phyloP scores from a whole-genome alignment of 2,113 vertebrate species.

The Accipiter cooperii region DNA sequence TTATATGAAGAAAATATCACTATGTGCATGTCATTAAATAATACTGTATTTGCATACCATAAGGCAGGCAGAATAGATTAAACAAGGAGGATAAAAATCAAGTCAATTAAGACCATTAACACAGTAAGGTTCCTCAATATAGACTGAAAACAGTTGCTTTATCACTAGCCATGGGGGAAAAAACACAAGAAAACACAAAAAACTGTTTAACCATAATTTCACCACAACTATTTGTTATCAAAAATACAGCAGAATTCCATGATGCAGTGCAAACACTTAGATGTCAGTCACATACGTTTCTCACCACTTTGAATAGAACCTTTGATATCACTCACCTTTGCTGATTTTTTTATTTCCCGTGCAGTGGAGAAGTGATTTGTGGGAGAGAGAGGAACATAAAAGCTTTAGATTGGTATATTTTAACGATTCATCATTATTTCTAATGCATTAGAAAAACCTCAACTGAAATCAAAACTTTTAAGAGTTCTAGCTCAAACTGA shows the following conservation, averaged over 20 bases:
- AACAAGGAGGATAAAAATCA: neutral
- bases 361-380: neutral
- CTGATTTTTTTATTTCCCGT: neutral
- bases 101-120: neutral
- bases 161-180: neutral
- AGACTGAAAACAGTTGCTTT: neutral
- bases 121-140: neutral
- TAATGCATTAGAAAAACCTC: neutral
- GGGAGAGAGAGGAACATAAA: neutral
- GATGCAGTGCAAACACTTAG: neutral
- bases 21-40: neutral
- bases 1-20: neutral
- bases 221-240: neutral
- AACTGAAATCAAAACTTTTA: neutral
- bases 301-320: neutral
- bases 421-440: neutral
- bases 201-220: neutral
- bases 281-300: neutral
- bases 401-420: neutral
- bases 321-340: neutral
- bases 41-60: neutral
- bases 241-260: neutral
- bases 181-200: neutral
- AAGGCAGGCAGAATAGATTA: neutral
- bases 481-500: neutral